Evolutionary conservation across 2,797 vertebrate species (phyloP).

Genomic region (Acanthurus lineatus): DNA sequence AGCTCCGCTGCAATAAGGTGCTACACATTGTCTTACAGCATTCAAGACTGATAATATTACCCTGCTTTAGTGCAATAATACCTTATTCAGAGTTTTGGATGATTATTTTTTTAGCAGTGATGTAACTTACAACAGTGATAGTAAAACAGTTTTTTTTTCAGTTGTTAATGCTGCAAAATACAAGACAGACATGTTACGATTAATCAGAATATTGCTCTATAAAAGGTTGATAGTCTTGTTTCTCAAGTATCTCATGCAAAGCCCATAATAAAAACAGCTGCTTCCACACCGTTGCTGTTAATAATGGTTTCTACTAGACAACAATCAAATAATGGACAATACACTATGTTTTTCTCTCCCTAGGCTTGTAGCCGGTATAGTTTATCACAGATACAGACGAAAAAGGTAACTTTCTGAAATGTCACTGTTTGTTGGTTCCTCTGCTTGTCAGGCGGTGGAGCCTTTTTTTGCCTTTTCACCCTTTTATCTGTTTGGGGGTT

Average conservation of each 20-base stretch:
- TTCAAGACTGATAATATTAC: slow-evolving; percentile 18
- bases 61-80: slow-evolving; percentile 16
- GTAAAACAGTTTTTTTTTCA: not conserved
- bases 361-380: slow-evolving; percentile 84
- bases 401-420: slow-evolving; percentile 78
- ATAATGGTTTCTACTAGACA: not conserved
- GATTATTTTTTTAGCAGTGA: not conserved
- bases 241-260: not conserved
- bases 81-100: not conserved
- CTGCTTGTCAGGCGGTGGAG: slow-evolving; percentile 22
- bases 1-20: slow-evolving; percentile 51
- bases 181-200: not conserved
- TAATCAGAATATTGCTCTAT: not conserved
- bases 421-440: slow-evolving; percentile 29
- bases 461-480: slow-evolving; percentile 24
- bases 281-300: not conserved
- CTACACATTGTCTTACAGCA: slow-evolving; percentile 39
- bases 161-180: not conserved
- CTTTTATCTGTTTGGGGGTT: slow-evolving; percentile 62
- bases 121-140: not conserved
- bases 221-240: not conserved
- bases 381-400: slow-evolving; percentile 83
- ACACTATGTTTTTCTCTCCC: slow-evolving; percentile 62
- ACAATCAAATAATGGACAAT: slow-evolving; percentile 31
- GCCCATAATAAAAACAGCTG: not conserved